These are phyloP conservation scores for Motacilla alba DNA, from an alignment of 2,113 vertebrate genomes.

Conservation along the genomic window DNA sequence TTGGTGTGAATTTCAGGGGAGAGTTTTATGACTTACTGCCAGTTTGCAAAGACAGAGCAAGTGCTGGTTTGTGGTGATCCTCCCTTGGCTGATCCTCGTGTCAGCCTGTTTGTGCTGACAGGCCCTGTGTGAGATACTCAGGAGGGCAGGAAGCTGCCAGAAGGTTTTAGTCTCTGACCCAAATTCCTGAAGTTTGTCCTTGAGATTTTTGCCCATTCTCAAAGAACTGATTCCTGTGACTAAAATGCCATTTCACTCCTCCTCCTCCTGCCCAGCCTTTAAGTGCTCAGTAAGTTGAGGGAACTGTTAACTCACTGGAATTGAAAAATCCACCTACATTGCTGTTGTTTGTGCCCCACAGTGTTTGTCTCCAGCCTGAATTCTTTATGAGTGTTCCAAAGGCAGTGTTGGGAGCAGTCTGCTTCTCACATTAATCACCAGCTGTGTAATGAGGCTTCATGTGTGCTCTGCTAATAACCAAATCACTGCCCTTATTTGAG, in stretches of 20 bases:
- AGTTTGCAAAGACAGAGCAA: background rate
- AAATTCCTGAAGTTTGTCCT: background rate
- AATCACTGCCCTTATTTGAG: background rate
- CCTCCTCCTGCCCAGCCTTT: background rate
- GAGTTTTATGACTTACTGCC: background rate
- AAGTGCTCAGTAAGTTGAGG: background rate
- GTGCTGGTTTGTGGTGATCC: background rate
- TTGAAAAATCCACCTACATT: background rate
- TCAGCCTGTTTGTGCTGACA: background rate
- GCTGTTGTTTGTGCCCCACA: background rate
- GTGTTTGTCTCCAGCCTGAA: background rate
- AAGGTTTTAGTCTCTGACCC: background rate
- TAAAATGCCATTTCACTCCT: conserved; percentile 10
- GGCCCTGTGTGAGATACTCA: background rate
- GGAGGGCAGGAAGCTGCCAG: background rate
- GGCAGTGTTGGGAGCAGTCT: conserved; percentile 17
- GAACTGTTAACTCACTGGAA: background rate
- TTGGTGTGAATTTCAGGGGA: background rate
- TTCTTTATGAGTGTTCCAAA: background rate
- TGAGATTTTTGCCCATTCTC: background rate
- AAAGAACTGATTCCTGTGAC: background rate
- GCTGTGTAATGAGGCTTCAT: conserved; percentile 45
- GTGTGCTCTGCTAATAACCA: conserved; percentile 9
- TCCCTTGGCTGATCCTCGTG: background rate
- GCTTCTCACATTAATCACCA: conserved; percentile 54